phyloP scores from a whole-genome alignment of 2,888 invertebrate species.

The Sarcophaga rosellei region DNA sequence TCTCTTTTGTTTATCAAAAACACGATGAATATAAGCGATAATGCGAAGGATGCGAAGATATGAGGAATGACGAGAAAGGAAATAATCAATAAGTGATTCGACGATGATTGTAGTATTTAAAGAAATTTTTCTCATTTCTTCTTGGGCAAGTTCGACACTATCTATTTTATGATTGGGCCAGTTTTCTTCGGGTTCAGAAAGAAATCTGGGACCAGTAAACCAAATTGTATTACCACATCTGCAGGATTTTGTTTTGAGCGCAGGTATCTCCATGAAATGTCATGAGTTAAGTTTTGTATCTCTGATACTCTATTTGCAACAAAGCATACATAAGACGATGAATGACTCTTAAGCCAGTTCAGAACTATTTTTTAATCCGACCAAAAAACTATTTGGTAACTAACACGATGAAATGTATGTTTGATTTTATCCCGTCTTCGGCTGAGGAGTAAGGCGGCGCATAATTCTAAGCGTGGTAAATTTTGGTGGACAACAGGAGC shows the following conservation, averaged over 20 bases:
- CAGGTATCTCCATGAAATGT: conserved; percentile 44
- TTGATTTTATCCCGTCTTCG: conserved; percentile 43
- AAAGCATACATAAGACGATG: conserved; percentile 56
- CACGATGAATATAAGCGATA: too few species aligned
- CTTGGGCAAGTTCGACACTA: too few species aligned
- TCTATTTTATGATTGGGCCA: too few species aligned
- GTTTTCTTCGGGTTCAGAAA: too few species aligned
- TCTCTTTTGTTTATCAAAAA: too few species aligned
- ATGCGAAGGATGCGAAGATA: too few species aligned
- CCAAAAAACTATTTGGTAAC: conserved; percentile 47
- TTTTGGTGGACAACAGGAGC: conserved; percentile 59
- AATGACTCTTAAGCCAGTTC: conserved; percentile 54
- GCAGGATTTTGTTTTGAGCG: conserved; percentile 52
- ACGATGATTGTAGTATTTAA: too few species aligned
- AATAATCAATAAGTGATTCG: too few species aligned
- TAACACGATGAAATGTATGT: not conserved
- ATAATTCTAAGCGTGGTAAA: conserved; percentile 21
- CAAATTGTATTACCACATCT: too few species aligned
- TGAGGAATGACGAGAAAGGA: too few species aligned
- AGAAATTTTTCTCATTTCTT: too few species aligned
- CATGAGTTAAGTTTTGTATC: conserved; percentile 56
- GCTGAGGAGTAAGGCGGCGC: conserved; percentile 39
- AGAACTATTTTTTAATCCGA: conserved; percentile 62
- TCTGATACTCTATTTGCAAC: conserved; percentile 61
- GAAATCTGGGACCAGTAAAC: too few species aligned